Conservation (phyloP, 2,888 invertebrate species). For the Eristalinus aeneus region DNA sequence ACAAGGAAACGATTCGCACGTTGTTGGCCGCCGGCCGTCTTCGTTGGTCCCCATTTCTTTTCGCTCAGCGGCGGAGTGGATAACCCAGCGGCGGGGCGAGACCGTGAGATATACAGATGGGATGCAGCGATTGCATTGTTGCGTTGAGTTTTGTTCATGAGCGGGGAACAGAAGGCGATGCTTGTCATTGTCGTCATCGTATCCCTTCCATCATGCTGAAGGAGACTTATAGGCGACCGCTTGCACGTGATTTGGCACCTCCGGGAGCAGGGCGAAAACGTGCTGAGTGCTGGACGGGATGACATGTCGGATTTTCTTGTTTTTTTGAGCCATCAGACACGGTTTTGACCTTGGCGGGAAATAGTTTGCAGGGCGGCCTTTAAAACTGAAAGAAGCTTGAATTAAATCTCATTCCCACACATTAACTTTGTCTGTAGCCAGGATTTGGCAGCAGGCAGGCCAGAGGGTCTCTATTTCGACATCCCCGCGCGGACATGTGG, state of each 20-base stretch:
- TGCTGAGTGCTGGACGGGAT: neutral
- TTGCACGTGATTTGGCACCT: constrained; percentile 57
- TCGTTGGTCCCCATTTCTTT: constrained; percentile 11
- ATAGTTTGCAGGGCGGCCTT: neutral
- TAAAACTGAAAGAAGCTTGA: too few species aligned
- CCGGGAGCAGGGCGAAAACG: neutral
- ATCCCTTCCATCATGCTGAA: constrained; percentile 65
- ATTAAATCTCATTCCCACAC: too few species aligned
- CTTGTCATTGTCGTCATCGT: constrained; percentile 62
- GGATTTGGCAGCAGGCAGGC: neutral
- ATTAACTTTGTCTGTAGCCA: too few species aligned
- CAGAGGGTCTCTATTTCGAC: neutral
- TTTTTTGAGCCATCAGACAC: neutral
- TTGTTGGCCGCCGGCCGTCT: constrained; percentile 37
- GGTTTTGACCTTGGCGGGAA: neutral
- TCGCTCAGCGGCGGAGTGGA: neutral
- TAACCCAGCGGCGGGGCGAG: neutral
- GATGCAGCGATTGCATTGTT: constrained; percentile 53
- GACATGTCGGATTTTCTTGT: neutral
- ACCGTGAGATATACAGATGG: constrained; percentile 62
- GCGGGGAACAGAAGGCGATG: constrained; percentile 36
- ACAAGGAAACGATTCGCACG: constrained; percentile 69
- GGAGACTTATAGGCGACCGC: constrained; percentile 62
- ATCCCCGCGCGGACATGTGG: neutral
- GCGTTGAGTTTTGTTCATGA: constrained; percentile 25